A percentile compares a stretch with the other conserved stretches of the same genome.
Evolutionary conservation across 2,113 vertebrate species (phyloP).

Genomic region (Collichthys lucidus): DNA sequence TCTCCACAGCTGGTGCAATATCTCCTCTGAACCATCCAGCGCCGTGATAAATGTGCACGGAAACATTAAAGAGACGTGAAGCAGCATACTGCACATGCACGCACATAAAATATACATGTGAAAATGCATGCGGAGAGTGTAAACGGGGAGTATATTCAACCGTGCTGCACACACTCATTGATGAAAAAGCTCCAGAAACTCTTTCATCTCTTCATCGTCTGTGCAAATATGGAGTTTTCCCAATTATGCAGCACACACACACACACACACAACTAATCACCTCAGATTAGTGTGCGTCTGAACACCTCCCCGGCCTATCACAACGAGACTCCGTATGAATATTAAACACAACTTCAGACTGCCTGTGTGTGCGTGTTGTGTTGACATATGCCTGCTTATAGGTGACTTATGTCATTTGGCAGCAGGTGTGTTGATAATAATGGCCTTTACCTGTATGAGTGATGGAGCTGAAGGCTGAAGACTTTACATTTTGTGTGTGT

Average conservation of each 20-base stretch:
- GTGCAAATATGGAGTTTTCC: slow-evolving; percentile 47
- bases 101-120: slow-evolving; percentile 40
- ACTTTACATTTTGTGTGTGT: background rate
- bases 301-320: slow-evolving; percentile 32
- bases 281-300: slow-evolving; percentile 52
- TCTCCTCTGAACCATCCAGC: background rate
- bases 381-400: slow-evolving; percentile 31
- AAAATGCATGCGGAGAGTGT: background rate
- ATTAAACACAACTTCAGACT: slow-evolving; percentile 39
- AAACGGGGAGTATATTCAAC: slow-evolving; percentile 1
- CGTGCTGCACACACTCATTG: slow-evolving; percentile 1
- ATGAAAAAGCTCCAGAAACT: slow-evolving; percentile 32
- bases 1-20: background rate
- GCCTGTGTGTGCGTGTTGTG: background rate
- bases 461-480: slow-evolving; percentile 7
- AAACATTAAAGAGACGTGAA: slow-evolving; percentile 27
- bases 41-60: slow-evolving; percentile 14
- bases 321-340: slow-evolving; percentile 34
- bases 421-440: slow-evolving; percentile 27
- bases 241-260: slow-evolving; percentile 18
- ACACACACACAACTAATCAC: slow-evolving; percentile 45
- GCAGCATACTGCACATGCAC: slow-evolving; percentile 1
- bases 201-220: slow-evolving; percentile 41
- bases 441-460: slow-evolving; percentile 37
- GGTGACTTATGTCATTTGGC: slow-evolving; percentile 42